Percentiles rank a stretch among this genome's conserved stretches.
phyloP scores from a whole-genome alignment of 2,797 vertebrate genomes.

The Artibeus lituratus region DNA sequence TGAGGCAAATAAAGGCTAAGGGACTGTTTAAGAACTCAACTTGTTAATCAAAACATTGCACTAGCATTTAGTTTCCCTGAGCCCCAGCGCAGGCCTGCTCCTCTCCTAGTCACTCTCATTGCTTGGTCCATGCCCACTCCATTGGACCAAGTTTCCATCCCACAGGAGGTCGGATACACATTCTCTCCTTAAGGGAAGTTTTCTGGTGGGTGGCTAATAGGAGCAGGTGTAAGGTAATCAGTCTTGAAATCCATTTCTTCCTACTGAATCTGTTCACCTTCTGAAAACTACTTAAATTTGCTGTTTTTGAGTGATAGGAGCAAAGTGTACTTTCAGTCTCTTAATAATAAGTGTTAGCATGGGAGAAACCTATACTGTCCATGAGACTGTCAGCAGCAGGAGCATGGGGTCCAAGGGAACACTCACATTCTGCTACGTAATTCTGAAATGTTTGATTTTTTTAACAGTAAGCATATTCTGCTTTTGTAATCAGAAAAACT shows the following conservation, averaged over 20 bases:
- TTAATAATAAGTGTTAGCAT: background rate
- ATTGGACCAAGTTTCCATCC: background rate
- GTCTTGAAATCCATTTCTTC: background rate
- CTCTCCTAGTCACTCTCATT: background rate
- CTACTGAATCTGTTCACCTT: background rate
- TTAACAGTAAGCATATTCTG: background rate
- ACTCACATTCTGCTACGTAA: background rate
- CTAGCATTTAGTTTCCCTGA: background rate
- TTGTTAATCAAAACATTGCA: background rate
- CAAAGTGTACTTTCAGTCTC: background rate
- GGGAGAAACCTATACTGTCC: background rate
- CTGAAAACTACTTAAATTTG: background rate
- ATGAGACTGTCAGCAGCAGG: background rate
- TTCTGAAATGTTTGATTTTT: background rate
- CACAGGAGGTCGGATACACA: accelerated
- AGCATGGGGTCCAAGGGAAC: background rate
- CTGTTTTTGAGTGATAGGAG: background rate
- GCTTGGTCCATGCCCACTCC: background rate
- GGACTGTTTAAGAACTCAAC: background rate
- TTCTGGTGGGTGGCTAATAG: background rate
- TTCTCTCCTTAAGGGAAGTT: background rate
- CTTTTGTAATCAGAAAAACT: background rate
- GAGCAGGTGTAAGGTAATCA: background rate
- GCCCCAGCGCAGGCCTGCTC: background rate
- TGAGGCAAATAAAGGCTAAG: background rate